Base-by-base conservation (phyloP, 2,888 invertebrate species). In the Erebia epiphron region DNA sequence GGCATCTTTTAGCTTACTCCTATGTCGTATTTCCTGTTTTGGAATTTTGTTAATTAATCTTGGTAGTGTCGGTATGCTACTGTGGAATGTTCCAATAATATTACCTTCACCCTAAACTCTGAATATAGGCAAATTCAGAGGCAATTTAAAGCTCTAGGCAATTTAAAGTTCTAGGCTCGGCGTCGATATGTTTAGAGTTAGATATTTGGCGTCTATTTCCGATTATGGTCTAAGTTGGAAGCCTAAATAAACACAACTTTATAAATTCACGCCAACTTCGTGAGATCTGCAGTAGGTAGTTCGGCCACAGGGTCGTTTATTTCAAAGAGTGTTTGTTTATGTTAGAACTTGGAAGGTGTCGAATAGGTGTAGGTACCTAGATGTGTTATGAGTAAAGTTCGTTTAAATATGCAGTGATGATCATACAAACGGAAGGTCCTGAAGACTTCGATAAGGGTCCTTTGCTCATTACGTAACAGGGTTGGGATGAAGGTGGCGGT, bases 221-320 rank as follows among this genome's bases (percentile, higher is more conserved):
- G 58, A 41, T 35, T 41, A 41, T 13, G 1, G 16, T 46, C 41
- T n/a, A 35, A 13, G 60, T 54, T 18, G 60, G 9, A 10, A 18
- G 43, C 61, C 61, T 61, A 61, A 61, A 61, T 46, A 61, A 43
- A 61, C 61, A 46, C 46, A 46, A 18, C 46, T 62, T 62, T 46
- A 46, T 61, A 62, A 46, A 62, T 43, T n/a, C n/a, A 46, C 18
- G 21, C 46, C 4, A 62, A 62, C 21, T 62, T 62, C 61, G 18
- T 49, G 61, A 62, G 61, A 21, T 46, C 46, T 46, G 11, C 5
- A 2, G 14, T 26, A 26, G 11, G 35, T 35, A 35, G 35, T 35
- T 35, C 35, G 35, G 35, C 35, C 14, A 35, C n/a, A 16, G 18
- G 57, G n/a, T 16, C 11, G 10, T 18, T 54, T 16, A 10, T 56